Evolutionary conservation across 2,888 invertebrate genomes (phyloP).

Genomic region (Dyspetes luteomarginatus): DNA sequence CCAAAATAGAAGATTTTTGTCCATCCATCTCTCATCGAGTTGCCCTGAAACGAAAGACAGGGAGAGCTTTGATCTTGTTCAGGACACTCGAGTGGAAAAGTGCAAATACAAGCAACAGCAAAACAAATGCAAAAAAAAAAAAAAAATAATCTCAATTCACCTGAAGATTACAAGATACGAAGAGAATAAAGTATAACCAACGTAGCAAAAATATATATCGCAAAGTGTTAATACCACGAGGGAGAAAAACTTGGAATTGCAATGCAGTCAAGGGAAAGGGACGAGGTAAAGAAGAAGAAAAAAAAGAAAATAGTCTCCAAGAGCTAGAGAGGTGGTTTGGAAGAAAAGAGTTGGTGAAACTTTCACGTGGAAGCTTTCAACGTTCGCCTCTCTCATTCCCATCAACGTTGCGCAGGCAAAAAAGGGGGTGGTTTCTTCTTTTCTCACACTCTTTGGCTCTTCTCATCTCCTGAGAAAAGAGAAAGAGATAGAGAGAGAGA

Average conservation of each 20-base stretch:
- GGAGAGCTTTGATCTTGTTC: conserved; percentile 23
- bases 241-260: conserved; percentile 38
- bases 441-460: conserved; percentile 37
- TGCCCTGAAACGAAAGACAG: neutral
- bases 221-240: conserved; percentile 46
- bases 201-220: conserved; percentile 47
- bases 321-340: conserved; percentile 22
- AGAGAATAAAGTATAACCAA: conserved; percentile 22
- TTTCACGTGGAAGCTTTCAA: conserved; percentile 51
- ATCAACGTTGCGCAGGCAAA: conserved; percentile 45
- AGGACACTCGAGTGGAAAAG: neutral
- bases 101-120: neutral
- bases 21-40: neutral
- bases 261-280: conserved; percentile 53
- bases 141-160: conserved; percentile 46
- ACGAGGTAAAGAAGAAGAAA: neutral
- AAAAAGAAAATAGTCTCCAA: conserved; percentile 22
- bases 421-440: conserved; percentile 45
- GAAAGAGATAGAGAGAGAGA: neutral
- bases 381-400: conserved; percentile 47
- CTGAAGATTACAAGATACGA: conserved; percentile 48
- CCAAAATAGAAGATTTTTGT: too few relatives aligned
- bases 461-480: conserved; percentile 27
- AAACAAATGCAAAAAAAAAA: neutral
- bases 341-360: conserved; percentile 50